Conservation (phyloP, 2,888 invertebrate species). For the Deilephila elpenor region DNA sequence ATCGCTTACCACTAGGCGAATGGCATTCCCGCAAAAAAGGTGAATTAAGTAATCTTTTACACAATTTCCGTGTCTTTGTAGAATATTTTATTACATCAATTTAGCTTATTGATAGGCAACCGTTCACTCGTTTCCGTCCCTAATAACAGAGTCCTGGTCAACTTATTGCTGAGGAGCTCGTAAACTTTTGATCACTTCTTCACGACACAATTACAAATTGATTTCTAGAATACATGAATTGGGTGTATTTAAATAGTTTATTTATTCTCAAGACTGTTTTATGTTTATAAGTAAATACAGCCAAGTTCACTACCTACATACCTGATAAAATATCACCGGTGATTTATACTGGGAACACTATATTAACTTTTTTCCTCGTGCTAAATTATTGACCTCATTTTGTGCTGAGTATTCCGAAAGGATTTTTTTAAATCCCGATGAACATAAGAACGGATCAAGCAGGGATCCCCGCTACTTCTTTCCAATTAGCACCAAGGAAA, state of each 20-base stretch:
- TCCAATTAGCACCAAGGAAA: constrained; percentile 69
- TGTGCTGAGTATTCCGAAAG: not conserved
- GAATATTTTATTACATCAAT: not conserved
- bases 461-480: constrained; percentile 60
- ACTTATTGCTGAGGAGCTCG: not conserved
- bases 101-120: not conserved
- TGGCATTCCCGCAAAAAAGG: too few species aligned
- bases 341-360: too few species aligned
- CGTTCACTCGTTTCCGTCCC: not conserved
- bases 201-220: too few species aligned
- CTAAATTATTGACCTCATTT: not conserved
- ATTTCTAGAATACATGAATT: too few species aligned
- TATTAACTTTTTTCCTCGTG: not conserved
- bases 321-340: too few species aligned
- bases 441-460: constrained; percentile 53
- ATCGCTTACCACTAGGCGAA: too few species aligned
- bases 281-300: too few species aligned
- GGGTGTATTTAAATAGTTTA: too few species aligned
- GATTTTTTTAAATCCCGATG: constrained; percentile 40
- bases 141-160: not conserved
- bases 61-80: not conserved
- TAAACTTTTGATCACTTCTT: not conserved
- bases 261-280: too few species aligned
- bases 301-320: too few species aligned
- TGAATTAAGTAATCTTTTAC: not conserved